Conservation (phyloP, 2,888 invertebrate species). For the Calameuta pallipes region DNA sequence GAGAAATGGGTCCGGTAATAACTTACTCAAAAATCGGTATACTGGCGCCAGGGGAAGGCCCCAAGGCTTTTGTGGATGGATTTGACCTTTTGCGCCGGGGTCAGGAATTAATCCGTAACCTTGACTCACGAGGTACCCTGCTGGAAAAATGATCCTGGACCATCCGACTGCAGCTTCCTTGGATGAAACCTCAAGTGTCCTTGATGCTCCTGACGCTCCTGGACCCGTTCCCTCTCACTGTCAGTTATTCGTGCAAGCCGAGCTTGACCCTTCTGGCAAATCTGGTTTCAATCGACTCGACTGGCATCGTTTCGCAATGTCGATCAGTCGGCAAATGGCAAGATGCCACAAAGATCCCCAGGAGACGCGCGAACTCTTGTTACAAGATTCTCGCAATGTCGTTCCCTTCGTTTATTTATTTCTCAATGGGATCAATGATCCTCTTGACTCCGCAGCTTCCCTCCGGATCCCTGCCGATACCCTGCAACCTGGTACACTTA, state of each 20-base stretch:
- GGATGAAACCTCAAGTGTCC: not conserved
- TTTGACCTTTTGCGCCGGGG: not conserved
- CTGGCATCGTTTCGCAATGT: slow-evolving; percentile 28
- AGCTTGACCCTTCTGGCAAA: slow-evolving; percentile 18
- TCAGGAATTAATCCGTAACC: not conserved
- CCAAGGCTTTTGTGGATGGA: slow-evolving; percentile 32
- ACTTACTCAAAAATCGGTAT: slow-evolving; percentile 53
- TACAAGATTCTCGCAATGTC: slow-evolving; percentile 29
- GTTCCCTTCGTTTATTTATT: no score
- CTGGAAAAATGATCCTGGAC: not conserved
- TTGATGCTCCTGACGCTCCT: not conserved
- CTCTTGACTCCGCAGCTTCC: no score
- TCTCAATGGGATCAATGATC: no score
- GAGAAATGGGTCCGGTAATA: slow-evolving; percentile 55
- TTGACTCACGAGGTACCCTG: not conserved
- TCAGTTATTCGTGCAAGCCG: not conserved
- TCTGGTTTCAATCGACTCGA: slow-evolving; percentile 36
- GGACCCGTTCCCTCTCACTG: not conserved
- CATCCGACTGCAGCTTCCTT: not conserved
- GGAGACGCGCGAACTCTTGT: slow-evolving; percentile 33
- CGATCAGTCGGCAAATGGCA: slow-evolving; percentile 21
- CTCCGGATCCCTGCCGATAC: no score
- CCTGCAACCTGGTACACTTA: no score
- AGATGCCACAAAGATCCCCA: slow-evolving; percentile 16
- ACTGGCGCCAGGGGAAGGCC: slow-evolving; percentile 53